Evolutionary conservation across 35 echinoderm and acorn worm genomes (phyloP).

Genomic region (Acanthaster planci): DNA sequence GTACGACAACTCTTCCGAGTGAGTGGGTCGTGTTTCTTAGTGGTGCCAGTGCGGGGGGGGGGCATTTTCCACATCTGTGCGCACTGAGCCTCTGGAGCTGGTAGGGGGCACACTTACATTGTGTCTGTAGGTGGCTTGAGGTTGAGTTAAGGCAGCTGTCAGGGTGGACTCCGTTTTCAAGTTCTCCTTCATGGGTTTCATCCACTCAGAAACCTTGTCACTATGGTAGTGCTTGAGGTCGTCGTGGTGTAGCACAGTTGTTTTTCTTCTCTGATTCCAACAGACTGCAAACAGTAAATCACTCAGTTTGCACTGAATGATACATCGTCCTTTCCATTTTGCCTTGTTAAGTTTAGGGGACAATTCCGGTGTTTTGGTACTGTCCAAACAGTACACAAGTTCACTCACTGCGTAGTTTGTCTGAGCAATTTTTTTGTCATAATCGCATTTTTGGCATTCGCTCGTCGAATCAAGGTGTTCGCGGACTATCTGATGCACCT

Average conservation of each 20-base stretch:
- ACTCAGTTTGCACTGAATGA: slow-evolving; percentile 1
- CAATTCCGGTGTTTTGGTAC: neutral
- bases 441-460: neutral
- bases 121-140: no score
- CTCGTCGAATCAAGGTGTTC: neutral
- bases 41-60: no score
- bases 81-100: no score
- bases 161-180: neutral
- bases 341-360: slow-evolving; percentile 2
- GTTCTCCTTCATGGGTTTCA: neutral
- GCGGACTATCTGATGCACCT: neutral
- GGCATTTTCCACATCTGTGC: no score
- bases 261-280: neutral
- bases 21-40: no score
- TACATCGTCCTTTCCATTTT: neutral
- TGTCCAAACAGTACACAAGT: neutral
- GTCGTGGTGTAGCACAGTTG: slow-evolving; percentile 24
- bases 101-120: no score
- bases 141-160: no score
- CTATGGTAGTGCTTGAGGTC: slow-evolving; percentile 3
- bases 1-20: no score
- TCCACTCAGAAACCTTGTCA: slow-evolving; percentile 9
- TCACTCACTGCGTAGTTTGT: neutral
- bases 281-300: slow-evolving; percentile 30
- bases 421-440: neutral